Evolutionary conservation across 2,797 vertebrate genomes (phyloP).

Genomic region (Lithobates sylvaticus): DNA sequence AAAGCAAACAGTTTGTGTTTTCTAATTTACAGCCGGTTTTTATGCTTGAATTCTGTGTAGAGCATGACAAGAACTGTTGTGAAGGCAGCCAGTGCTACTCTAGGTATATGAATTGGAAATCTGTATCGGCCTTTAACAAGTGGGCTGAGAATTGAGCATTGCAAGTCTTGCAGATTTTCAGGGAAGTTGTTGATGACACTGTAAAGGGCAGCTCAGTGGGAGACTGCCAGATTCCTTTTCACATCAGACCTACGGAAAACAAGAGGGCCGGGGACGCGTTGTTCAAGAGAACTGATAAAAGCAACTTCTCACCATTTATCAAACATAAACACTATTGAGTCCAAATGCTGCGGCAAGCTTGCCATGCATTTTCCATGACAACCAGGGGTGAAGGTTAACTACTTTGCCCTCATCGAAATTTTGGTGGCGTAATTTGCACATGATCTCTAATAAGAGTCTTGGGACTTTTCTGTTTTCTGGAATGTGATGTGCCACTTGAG

Average conservation of each 20-base stretch:
- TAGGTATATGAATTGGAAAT: constrained; percentile 62
- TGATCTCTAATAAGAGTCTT: constrained; percentile 31
- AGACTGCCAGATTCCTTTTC: constrained; percentile 72
- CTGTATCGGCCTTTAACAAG: constrained; percentile 54
- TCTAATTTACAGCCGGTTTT: constrained; percentile 1
- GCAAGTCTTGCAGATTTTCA: constrained; percentile 68
- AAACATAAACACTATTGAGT: constrained; percentile 76
- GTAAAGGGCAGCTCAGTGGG: constrained; percentile 73
- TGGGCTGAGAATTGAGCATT: constrained; percentile 63
- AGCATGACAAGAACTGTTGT: not conserved
- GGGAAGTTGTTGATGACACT: constrained; percentile 68
- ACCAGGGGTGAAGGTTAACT: constrained; percentile 64
- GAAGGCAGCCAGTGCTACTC: not conserved
- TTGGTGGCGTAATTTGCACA: constrained; percentile 34
- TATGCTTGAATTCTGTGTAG: not conserved
- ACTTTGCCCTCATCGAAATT: constrained; percentile 36
- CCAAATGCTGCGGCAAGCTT: constrained; percentile 69
- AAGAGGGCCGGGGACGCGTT: constrained; percentile 72
- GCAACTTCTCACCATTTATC: constrained; percentile 78
- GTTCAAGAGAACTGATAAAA: constrained; percentile 67
- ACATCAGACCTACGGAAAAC: constrained; percentile 69
- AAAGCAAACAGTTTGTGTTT: constrained; percentile 7
- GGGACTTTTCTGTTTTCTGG: constrained; percentile 10
- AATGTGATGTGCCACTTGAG: constrained; percentile 22
- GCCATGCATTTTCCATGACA: constrained; percentile 75